A percentile compares a stretch with the other conserved stretches of the same genome.
Conservation (phyloP, 2,888 invertebrate genomes). For the Eupithecia dodoneata region DNA sequence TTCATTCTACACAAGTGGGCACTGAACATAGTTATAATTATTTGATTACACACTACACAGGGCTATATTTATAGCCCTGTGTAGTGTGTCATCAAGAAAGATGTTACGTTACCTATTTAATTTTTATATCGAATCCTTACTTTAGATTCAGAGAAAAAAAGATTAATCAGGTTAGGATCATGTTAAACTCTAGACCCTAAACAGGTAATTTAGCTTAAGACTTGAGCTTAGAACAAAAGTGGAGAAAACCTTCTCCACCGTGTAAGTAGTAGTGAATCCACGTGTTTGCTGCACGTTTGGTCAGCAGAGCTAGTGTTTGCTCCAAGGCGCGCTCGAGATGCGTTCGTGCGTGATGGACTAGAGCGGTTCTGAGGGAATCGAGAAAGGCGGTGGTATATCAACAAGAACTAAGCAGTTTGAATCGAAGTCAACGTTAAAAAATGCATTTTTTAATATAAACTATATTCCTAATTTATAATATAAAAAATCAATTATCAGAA, state of each 20-base stretch:
- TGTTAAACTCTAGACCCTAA: not conserved
- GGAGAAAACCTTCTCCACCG: conserved; percentile 17
- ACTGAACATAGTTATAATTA: not conserved
- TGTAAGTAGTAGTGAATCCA: conserved; percentile 7
- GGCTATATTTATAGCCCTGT: too few species aligned
- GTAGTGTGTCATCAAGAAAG: too few species aligned
- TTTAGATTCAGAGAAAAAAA: not conserved
- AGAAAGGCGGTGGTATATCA: not conserved
- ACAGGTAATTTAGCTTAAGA: not conserved
- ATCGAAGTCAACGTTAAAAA: not conserved
- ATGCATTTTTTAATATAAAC: not conserved
- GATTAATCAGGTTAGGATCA: too few species aligned
- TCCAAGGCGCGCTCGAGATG: conserved; percentile 60
- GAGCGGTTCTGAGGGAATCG: conserved; percentile 11
- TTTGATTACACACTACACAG: too few species aligned
- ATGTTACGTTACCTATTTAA: too few species aligned
- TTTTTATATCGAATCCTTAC: too few species aligned
- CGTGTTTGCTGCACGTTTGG: conserved; percentile 63
- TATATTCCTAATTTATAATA: too few species aligned
- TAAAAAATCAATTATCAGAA: too few species aligned
- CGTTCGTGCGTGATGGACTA: conserved; percentile 60
- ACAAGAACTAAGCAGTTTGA: not conserved
- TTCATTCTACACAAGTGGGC: not conserved
- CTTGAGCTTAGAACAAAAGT: not conserved
- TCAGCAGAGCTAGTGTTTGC: conserved; percentile 61